phyloP scores from a whole-genome alignment of 2,888 invertebrate species.

The Stomorhina lunata region DNA sequence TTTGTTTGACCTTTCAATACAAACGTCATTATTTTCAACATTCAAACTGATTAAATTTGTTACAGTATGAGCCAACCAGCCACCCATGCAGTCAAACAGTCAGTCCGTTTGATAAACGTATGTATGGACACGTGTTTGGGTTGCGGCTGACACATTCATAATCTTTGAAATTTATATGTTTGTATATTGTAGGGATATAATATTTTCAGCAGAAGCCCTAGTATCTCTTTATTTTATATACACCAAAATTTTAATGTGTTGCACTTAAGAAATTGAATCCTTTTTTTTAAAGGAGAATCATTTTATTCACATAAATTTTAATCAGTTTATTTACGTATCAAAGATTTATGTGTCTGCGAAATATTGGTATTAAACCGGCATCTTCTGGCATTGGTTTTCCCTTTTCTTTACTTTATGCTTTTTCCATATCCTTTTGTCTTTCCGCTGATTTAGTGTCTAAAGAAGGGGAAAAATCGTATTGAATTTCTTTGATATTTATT shows the following conservation, averaged over 20 bases:
- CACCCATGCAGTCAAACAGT: not conserved
- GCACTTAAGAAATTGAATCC: conserved; percentile 65
- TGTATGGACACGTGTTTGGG: conserved; percentile 66
- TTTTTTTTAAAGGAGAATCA: conserved; percentile 68
- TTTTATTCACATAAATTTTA: conserved; percentile 77
- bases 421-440: not conserved
- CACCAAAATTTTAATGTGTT: too few relatives aligned
- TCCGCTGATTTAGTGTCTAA: not conserved
- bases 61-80: not conserved
- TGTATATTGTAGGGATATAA: not conserved
- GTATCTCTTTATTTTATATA: not conserved
- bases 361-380: conserved; percentile 34
- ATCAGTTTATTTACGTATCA: conserved; percentile 68
- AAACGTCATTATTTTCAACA: conserved; percentile 57
- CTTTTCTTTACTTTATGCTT: not conserved
- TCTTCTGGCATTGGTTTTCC: not conserved
- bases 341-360: conserved; percentile 76
- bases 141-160: conserved; percentile 20
- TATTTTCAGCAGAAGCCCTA: not conserved
- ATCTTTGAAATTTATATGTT: conserved; percentile 40
- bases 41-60: conserved; percentile 55
- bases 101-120: conserved; percentile 51
- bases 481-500: conserved; percentile 34
- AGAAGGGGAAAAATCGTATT: not conserved
- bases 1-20: conserved; percentile 76